These are phyloP conservation scores for Sebastes umbrosus DNA, from an alignment of 2,797 vertebrate species.

Conservation along the genomic window DNA sequence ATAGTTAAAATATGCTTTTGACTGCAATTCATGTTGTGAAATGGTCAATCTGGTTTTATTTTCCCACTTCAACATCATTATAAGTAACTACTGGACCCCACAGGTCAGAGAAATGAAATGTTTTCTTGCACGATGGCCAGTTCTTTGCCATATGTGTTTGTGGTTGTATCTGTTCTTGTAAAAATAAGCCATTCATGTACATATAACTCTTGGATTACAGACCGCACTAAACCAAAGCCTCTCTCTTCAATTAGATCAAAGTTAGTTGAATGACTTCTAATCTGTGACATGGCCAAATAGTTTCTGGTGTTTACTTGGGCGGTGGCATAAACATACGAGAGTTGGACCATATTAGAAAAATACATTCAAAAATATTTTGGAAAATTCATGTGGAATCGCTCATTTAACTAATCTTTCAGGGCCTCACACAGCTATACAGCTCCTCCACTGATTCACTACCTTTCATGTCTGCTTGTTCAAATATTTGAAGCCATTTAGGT, in stretches of 20 bases:
- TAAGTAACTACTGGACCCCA: neutral
- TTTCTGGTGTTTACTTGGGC: constrained; percentile 56
- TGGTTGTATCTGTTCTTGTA: constrained; percentile 52
- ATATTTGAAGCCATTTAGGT: constrained; percentile 48
- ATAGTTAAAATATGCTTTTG: constrained; percentile 3
- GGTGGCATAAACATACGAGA: constrained; percentile 49
- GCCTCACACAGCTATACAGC: neutral
- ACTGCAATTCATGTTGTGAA: constrained; percentile 13
- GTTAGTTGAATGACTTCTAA: constrained; percentile 39
- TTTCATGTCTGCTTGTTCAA: constrained; percentile 52
- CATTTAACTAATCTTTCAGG: constrained; percentile 18
- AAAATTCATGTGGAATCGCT: constrained; percentile 32
- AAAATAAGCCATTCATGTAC: constrained; percentile 51
- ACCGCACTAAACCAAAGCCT: constrained; percentile 28
- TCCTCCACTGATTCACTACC: constrained; percentile 14
- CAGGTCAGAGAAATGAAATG: constrained; percentile 7
- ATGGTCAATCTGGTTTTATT: constrained; percentile 54
- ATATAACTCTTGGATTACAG: constrained; percentile 46
- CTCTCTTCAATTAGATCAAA: constrained; percentile 49
- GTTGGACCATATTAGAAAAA: constrained; percentile 39
- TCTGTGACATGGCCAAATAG: constrained; percentile 41
- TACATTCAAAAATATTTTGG: constrained; percentile 27
- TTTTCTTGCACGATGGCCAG: constrained; percentile 34
- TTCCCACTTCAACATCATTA: constrained; percentile 56
- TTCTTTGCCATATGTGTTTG: constrained; percentile 48